Percentiles rank a stretch among this genome's conserved stretches.
Evolutionary conservation across 1,140 invertebrate genomes (phyloP).

Genomic region (Proctacanthus coquilletti): DNA sequence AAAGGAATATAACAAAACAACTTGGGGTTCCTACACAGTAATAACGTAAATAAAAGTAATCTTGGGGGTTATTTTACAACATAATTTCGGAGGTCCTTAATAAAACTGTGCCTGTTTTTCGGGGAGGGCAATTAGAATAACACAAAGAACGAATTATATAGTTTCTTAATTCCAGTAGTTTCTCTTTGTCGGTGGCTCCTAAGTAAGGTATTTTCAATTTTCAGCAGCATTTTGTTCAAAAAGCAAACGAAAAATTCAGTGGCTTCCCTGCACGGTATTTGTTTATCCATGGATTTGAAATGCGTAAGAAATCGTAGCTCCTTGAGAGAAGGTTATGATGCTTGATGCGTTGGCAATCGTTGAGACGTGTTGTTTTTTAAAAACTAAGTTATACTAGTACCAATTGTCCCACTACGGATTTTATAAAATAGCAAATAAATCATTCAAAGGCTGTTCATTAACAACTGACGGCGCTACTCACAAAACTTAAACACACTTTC

Average conservation of each 20-base stretch:
- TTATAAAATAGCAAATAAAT: background rate
- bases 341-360: too few relatives aligned
- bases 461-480: background rate
- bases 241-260: slow-evolving; percentile 20
- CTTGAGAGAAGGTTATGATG: too few relatives aligned
- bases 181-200: slow-evolving; percentile 64
- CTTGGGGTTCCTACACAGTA: too few relatives aligned
- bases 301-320: too few relatives aligned
- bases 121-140: slow-evolving; percentile 72
- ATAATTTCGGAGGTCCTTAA: too few relatives aligned
- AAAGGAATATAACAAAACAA: too few relatives aligned
- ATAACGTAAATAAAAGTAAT: too few relatives aligned
- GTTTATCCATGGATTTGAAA: background rate
- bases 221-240: slow-evolving; percentile 40
- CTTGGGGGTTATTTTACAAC: too few relatives aligned
- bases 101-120: too few relatives aligned
- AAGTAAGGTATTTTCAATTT: slow-evolving; percentile 51
- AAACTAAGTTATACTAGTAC: background rate
- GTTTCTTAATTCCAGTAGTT: slow-evolving; percentile 65
- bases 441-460: background rate
- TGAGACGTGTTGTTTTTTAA: background rate
- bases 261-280: background rate
- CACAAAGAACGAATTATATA: slow-evolving; percentile 72
- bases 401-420: background rate
- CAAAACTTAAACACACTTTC: background rate